Conservation (phyloP, 2,113 vertebrate genomes). For the Nothoprocta perdicaria region DNA sequence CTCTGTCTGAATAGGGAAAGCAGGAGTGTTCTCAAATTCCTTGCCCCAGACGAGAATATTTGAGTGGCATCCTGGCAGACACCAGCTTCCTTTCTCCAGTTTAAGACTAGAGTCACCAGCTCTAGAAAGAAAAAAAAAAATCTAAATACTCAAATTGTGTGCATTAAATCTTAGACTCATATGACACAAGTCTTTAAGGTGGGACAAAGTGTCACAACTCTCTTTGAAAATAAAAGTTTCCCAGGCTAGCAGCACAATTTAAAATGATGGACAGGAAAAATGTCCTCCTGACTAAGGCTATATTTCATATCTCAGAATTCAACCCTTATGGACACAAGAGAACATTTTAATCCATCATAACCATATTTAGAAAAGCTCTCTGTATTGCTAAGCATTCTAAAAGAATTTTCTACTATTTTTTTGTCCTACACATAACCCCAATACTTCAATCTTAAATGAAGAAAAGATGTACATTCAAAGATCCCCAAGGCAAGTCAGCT, state of each 20-base stretch:
- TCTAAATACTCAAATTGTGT: neutral
- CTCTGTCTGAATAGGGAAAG: neutral
- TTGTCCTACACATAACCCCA: neutral
- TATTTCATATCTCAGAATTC: neutral
- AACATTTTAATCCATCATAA: neutral
- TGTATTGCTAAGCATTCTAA: neutral
- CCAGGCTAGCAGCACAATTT: neutral
- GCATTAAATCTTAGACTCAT: neutral
- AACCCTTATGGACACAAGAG: rapidly evolving
- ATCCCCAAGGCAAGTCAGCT: neutral
- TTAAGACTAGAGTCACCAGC: neutral
- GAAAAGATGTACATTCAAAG: neutral
- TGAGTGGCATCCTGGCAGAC: neutral
- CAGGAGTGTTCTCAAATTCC: neutral
- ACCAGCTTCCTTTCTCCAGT: neutral
- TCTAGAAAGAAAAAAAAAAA: too few relatives aligned
- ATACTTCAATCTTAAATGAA: neutral
- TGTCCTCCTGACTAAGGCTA: neutral
- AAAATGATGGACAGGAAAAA: neutral
- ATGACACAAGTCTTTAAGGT: neutral
- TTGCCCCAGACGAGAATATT: neutral
- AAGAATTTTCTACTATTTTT: neutral
- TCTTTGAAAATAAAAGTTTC: neutral
- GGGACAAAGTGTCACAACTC: neutral
- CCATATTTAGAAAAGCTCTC: neutral